Evolutionary conservation across 2,113 vertebrate genomes (phyloP).

Genomic region (Ochotona curzoniae): DNA sequence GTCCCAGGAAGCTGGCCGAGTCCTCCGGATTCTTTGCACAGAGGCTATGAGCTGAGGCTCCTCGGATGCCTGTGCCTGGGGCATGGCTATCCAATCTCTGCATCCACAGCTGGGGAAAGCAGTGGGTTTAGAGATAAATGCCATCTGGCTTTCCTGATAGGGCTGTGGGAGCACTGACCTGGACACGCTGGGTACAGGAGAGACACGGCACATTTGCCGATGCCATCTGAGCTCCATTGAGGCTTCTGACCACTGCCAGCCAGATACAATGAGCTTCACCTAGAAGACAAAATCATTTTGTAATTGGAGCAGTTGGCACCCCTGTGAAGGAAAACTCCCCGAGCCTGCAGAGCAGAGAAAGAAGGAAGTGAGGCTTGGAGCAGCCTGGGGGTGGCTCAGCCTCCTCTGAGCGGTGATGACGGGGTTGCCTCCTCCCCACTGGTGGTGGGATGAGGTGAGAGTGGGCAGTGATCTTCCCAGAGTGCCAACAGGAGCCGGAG

Average conservation of each 20-base stretch:
- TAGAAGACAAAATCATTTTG: neutral
- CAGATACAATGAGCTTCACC: neutral
- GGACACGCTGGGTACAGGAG: neutral
- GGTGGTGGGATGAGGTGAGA: neutral
- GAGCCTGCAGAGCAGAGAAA: neutral
- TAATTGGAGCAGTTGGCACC: neutral
- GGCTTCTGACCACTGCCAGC: neutral
- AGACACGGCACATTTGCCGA: neutral
- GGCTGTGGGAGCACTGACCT: neutral
- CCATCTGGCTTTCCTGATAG: neutral
- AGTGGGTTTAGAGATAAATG: neutral
- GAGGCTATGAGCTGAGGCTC: slow-evolving; percentile 4
- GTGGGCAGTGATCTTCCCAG: neutral
- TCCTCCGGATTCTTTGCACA: neutral
- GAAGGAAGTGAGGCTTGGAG: neutral
- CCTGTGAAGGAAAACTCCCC: neutral
- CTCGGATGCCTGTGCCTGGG: neutral
- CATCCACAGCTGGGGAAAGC: neutral
- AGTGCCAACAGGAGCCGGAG: too few relatives aligned
- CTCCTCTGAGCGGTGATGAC: neutral
- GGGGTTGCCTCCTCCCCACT: neutral
- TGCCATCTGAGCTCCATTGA: neutral
- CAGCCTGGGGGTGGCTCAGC: neutral
- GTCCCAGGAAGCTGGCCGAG: neutral
- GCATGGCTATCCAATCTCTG: neutral